A percentile compares a stretch with the other conserved stretches of the same genome.
phyloP scores from a whole-genome alignment of 2,888 invertebrate species.

The Scotopteryx bipunctaria region DNA sequence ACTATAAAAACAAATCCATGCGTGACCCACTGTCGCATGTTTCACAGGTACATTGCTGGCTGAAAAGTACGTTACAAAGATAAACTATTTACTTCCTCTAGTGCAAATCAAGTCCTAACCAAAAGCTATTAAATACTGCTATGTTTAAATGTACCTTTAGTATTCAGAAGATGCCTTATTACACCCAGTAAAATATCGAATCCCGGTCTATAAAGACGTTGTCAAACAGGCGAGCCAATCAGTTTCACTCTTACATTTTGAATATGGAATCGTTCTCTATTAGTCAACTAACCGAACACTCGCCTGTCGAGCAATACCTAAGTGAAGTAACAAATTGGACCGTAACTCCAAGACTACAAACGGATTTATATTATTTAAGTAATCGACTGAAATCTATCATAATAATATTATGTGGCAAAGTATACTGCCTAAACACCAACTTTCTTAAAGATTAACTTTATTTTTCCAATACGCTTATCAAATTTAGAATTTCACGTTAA shows the following conservation, averaged over 20 bases:
- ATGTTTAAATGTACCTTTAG: no score
- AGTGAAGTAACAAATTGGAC: neutral
- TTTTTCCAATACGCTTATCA: constrained; percentile 13
- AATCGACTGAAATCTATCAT: neutral
- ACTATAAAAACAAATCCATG: no score
- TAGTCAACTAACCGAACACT: neutral
- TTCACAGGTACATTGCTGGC: no score
- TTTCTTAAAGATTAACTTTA: constrained; percentile 8
- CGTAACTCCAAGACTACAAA: neutral
- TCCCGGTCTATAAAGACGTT: neutral
- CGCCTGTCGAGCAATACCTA: neutral
- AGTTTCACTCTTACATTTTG: neutral
- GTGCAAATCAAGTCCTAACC: no score
- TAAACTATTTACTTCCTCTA: no score
- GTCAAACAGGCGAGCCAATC: neutral
- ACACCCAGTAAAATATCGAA: neutral
- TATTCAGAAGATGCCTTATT: neutral
- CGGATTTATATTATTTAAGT: neutral
- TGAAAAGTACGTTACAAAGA: no score
- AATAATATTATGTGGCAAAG: constrained; percentile 9
- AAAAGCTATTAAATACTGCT: no score
- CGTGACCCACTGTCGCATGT: no score
- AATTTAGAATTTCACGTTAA: constrained; percentile 31
- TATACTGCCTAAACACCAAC: constrained; percentile 13
- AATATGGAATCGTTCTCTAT: neutral